Percentiles rank a stretch among this genome's conserved stretches.
Evolutionary conservation across 2,797 vertebrate species (phyloP).

Genomic region (Onychomys arenicola): DNA sequence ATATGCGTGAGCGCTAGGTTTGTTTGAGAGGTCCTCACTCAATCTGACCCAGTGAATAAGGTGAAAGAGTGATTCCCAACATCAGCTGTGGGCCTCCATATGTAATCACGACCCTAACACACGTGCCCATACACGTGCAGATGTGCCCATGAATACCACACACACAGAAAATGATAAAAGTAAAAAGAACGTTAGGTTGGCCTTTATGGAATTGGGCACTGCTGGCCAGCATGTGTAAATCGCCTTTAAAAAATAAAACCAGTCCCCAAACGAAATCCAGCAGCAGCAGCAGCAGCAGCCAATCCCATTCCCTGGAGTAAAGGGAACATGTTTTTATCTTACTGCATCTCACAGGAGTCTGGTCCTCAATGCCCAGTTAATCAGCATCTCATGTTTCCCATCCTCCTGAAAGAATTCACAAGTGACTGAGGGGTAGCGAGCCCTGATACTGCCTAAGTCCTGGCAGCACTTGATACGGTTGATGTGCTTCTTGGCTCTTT

Average conservation of each 20-base stretch:
- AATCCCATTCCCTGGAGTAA: background rate
- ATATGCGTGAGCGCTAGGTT: background rate
- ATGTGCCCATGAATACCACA: background rate
- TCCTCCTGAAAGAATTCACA: background rate
- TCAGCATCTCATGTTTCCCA: constrained; percentile 25
- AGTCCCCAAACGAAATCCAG: background rate
- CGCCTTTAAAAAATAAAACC: constrained; percentile 49
- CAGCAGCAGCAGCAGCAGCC: background rate
- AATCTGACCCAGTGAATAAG: background rate
- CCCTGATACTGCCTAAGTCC: background rate
- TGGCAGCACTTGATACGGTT: background rate
- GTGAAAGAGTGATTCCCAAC: background rate
- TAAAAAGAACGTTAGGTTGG: background rate
- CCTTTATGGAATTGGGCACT: background rate
- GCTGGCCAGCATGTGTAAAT: background rate
- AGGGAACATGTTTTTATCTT: constrained; percentile 22
- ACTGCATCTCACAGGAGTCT: background rate
- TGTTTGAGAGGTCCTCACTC: background rate
- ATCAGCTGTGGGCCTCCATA: background rate
- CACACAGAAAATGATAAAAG: background rate
- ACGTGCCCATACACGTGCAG: background rate
- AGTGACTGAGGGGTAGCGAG: background rate
- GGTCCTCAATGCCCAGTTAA: background rate
- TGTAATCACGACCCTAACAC: background rate
- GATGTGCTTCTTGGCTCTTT: background rate